phyloP scores from a whole-genome alignment of 2,113 vertebrate genomes.

The Montifringilla adamsi region DNA sequence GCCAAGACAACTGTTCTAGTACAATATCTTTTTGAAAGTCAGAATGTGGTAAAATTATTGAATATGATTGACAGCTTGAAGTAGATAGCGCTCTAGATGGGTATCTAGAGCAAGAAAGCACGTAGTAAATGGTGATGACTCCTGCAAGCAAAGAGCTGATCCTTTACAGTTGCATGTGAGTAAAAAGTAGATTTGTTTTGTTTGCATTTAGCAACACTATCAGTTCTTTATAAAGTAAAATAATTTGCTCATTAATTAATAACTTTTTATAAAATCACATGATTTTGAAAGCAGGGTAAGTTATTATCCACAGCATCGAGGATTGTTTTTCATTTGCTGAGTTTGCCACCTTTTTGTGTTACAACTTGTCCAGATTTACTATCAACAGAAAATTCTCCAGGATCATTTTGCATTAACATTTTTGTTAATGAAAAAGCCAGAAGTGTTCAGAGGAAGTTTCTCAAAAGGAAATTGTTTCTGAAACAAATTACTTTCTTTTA shows the following conservation, averaged over 20 bases:
- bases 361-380: neutral
- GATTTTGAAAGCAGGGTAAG: neutral
- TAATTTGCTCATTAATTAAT: constrained; percentile 32
- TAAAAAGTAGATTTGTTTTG: constrained; percentile 23
- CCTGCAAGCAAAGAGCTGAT: constrained; percentile 30
- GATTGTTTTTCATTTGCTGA: neutral
- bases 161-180: neutral
- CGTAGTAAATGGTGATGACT: neutral
- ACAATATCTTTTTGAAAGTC: neutral
- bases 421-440: neutral
- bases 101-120: neutral
- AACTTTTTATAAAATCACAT: neutral
- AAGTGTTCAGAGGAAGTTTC: neutral
- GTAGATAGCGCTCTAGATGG: neutral
- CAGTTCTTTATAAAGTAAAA: constrained; percentile 46
- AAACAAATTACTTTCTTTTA: neutral
- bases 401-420: neutral
- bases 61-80: constrained; percentile 30
- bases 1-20: constrained; percentile 23
- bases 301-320: neutral
- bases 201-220: constrained; percentile 41
- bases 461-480: neutral
- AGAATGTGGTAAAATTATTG: neutral
- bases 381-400: neutral
- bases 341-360: neutral